Base-by-base conservation (phyloP, 2,113 vertebrate genomes). In the Sphaerodactylus townsendi region DNA sequence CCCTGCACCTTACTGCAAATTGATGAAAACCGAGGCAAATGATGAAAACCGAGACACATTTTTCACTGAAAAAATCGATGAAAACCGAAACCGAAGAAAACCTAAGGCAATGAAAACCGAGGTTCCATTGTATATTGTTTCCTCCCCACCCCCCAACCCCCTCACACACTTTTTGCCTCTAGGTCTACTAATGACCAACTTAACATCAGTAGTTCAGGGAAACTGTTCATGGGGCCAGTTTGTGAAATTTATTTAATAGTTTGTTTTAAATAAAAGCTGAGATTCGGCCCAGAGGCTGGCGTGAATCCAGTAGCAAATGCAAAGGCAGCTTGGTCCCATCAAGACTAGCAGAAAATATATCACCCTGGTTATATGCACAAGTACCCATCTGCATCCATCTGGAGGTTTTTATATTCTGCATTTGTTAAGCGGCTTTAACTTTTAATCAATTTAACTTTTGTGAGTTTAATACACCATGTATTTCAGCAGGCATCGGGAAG, bases 381-480 rank as follows among this genome's bases (percentile, higher is more conserved):
- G 41, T 28, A 25, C 33, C 19, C 33, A 19, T 48, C 8, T 17
- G 21, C 0, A 25, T 28, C 3, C 30, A 46, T 11, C 44, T 35
- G 33, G 79, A 70, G n/a, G 25, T 69, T 19, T 69, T 68, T 68
- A 28, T n/a, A 44, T 25, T 50, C 48, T 2, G 10, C 10, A 15
- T 23, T 68, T n/a, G 17, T 56, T 10, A 68, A 77, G 64, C 0
- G 0, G 77, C 39, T 28, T 30, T n/a, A n/a, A n/a, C n/a, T n/a
- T n/a, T n/a, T n/a, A n/a, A n/a, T n/a, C 37, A 1, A 9, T 56
- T 39, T 81, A 82, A 39, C 21, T 74, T 79, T 59, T 81, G 82
- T 77, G 44, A 69, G 75, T 25, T 87, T 65, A 59, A 86, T 59
- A 7, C 25, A 15, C 71, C 85, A 86, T 10, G 9, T 72, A 73